phyloP scores from a whole-genome alignment of 2,888 invertebrate species.

The Caradrina kadenii region DNA sequence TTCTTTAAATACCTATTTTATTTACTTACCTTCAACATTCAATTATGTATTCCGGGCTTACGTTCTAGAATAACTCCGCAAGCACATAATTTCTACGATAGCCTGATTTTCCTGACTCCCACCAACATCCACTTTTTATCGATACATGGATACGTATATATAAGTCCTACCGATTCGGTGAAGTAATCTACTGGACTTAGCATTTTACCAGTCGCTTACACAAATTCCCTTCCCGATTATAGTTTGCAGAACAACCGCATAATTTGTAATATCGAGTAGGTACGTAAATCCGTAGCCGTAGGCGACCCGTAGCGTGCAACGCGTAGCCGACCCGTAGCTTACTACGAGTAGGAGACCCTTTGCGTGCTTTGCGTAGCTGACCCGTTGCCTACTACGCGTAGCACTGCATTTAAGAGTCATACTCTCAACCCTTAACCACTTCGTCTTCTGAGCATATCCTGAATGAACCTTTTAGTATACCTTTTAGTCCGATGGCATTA shows the following conservation, averaged over 20 bases:
- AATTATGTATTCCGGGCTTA: neutral
- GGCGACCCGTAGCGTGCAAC: neutral
- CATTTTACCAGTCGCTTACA: neutral
- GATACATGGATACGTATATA: neutral
- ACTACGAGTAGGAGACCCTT: neutral
- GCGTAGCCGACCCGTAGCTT: neutral
- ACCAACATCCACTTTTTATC: conserved; percentile 6
- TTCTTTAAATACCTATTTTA: conserved; percentile 5
- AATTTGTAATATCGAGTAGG: neutral
- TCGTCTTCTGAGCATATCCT: neutral
- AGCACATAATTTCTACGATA: conserved; percentile 4
- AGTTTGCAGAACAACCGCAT: neutral
- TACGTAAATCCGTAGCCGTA: neutral
- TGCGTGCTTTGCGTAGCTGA: neutral
- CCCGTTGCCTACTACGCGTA: neutral
- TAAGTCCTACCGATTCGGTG: conserved; percentile 16
- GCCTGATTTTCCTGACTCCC: neutral
- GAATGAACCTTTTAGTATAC: neutral
- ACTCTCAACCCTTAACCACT: neutral
- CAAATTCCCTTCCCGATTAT: neutral
- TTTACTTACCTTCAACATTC: conserved; percentile 13
- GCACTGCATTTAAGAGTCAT: neutral
- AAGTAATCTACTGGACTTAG: too few species aligned
- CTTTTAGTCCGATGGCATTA: conserved; percentile 5
- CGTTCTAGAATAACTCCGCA: neutral